Conservation (phyloP, 2,888 invertebrate genomes). For the Alentia gelatinosa region DNA sequence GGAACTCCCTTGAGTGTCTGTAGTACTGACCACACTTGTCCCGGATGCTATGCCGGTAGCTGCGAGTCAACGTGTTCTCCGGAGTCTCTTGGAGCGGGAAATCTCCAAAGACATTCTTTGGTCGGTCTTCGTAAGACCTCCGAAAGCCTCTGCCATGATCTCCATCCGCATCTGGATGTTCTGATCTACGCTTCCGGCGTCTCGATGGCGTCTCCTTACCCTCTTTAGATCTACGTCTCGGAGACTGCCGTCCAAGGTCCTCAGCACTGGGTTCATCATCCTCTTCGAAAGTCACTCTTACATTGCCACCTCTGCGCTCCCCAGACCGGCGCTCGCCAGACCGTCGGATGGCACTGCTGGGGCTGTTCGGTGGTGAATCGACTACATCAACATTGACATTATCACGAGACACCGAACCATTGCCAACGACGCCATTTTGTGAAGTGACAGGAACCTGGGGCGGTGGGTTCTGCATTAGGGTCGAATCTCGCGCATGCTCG, state of each 20-base stretch:
- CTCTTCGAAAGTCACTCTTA: slow-evolving; percentile 73
- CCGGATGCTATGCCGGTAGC: slow-evolving; percentile 70
- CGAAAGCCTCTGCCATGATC: not conserved
- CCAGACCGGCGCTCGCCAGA: slow-evolving; percentile 31
- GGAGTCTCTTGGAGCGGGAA: slow-evolving; percentile 39
- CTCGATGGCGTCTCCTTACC: not conserved
- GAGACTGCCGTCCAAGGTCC: slow-evolving; percentile 16
- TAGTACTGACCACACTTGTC: slow-evolving; percentile 69
- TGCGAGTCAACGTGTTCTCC: slow-evolving; percentile 65
- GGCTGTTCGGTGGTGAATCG: slow-evolving; percentile 24
- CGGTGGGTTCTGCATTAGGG: not conserved
- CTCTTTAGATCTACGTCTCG: slow-evolving; percentile 34
- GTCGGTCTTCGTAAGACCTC: not conserved
- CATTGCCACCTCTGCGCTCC: not conserved
- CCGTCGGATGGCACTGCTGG: slow-evolving; percentile 52
- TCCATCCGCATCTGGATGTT: not conserved
- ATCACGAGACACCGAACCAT: slow-evolving; percentile 18
- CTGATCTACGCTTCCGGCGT: not conserved
- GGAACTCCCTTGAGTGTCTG: slow-evolving; percentile 50
- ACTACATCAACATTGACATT: slow-evolving; percentile 4
- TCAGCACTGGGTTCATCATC: not conserved
- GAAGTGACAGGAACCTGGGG: not conserved
- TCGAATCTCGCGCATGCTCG: slow-evolving; percentile 12
- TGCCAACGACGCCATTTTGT: not conserved
- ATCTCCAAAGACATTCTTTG: slow-evolving; percentile 15